phyloP scores from a whole-genome alignment of 2,113 vertebrate species.

The Paracanthobrama guichenoti region DNA sequence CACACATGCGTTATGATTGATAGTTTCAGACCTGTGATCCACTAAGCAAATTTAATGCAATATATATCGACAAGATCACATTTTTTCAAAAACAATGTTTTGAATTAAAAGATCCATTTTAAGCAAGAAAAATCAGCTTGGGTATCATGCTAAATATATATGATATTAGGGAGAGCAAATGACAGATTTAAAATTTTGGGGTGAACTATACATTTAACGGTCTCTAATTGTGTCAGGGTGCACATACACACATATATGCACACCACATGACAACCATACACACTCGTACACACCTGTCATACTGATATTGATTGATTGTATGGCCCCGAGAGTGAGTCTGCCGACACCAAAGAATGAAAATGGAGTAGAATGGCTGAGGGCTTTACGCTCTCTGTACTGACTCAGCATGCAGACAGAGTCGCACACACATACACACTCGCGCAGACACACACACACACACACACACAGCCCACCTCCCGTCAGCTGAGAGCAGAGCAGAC shows the following conservation, averaged over 20 bases:
- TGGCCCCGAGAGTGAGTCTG: slow-evolving; percentile 49
- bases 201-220: neutral
- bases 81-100: neutral
- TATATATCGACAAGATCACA: neutral
- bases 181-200: neutral
- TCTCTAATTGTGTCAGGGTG: neutral
- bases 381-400: slow-evolving; percentile 53
- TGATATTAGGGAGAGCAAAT: neutral
- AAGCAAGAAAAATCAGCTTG: neutral
- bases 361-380: slow-evolving; percentile 51
- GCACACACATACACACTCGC: slow-evolving; percentile 27
- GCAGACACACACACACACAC: slow-evolving; percentile 25
- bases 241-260: slow-evolving; percentile 21
- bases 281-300: slow-evolving; percentile 52
- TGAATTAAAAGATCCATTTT: neutral
- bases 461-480: neutral
- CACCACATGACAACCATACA: slow-evolving; percentile 34
- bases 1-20: slow-evolving; percentile 27
- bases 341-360: slow-evolving; percentile 51
- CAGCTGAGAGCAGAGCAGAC: slow-evolving; percentile 20
- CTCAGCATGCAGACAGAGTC: slow-evolving; percentile 51
- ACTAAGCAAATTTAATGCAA: neutral
- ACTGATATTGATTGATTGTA: slow-evolving; percentile 55
- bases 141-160: neutral
- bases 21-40: neutral